Evolutionary conservation across 1,140 invertebrate species (phyloP), one percentile per base, ranked within the genome.

Genomic region (Sitobion miscanthi): DNA sequence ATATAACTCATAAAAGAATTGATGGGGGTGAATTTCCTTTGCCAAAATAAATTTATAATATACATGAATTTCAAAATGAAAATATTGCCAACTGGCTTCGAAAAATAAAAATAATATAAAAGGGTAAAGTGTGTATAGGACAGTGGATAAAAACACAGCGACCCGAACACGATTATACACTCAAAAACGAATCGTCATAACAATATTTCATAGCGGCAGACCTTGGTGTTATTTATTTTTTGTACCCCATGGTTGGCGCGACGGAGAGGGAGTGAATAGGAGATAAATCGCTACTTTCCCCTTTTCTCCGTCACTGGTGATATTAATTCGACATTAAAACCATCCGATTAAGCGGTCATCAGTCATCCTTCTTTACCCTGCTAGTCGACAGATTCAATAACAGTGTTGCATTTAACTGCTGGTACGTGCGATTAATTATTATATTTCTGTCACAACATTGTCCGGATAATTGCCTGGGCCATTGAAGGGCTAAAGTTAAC

Each of bases 121-220:
- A 87, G 45, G 25, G 30, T 49, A n/a, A 87, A 87, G 42, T n/a
- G 45, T 49, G 47, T 87, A 87, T 49, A 49, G 86, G 25, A 57
- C 52, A 38, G 88, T 54, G 52, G 14, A 38, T 89, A 38, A 42
- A 89, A 57, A 89, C 21, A 89, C 54, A 54, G 11, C 52, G 23
- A 57, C 88, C 52, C 35, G 35, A 89, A 89, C 88, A 89, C 35
- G 88, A 89, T 89, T 89, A 89, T 89, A 89, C 52, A 89, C 88
- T 89, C 88, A 89, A 57, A 89, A 57, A 57, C 23, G 88, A 57
- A 89, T 89, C 52, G 52, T 89, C 88, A 57, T 89, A 89, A 89
- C 35, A 21, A 57, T 89, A 89, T 89, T 89, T 89, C 88, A 89
- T 57, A 89, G 35, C 23, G 11, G 9, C 21, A n/a, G 88, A 89